These are phyloP conservation scores for Latrodectus elegans DNA, from an alignment of 2,888 invertebrate species.

Conservation along the genomic window DNA sequence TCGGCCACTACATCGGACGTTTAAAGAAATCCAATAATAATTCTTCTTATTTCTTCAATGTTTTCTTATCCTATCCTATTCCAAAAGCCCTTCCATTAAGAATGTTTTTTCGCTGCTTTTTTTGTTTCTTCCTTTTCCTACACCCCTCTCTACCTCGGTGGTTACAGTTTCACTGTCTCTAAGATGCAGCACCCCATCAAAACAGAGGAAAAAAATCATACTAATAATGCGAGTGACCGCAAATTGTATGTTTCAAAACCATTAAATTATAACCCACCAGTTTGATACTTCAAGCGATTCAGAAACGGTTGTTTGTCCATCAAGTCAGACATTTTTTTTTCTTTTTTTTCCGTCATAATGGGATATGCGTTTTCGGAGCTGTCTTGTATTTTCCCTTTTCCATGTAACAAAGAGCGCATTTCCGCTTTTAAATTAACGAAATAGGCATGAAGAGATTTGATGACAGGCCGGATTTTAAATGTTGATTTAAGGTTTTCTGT, in stretches of 20 bases:
- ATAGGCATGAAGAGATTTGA: not conserved
- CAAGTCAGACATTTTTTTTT: slow-evolving; percentile 15
- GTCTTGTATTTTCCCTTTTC: not conserved
- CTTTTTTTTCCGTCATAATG: slow-evolving; percentile 3
- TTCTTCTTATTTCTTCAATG: slow-evolving; percentile 50
- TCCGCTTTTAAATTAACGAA: slow-evolving; percentile 5
- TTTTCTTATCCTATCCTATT: slow-evolving; percentile 29
- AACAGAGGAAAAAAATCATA: slow-evolving; percentile 29
- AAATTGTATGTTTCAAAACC: slow-evolving; percentile 62
- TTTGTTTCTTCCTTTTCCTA: not conserved
- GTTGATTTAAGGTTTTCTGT: too few species aligned
- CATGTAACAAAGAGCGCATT: not conserved
- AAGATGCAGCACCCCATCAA: slow-evolving; percentile 48
- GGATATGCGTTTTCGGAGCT: not conserved
- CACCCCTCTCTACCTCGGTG: not conserved
- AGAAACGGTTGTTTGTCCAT: slow-evolving; percentile 55
- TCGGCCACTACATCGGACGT: slow-evolving; percentile 52
- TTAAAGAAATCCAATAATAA: slow-evolving; percentile 69
- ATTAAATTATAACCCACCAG: slow-evolving; percentile 57
- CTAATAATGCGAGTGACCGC: slow-evolving; percentile 58
- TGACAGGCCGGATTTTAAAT: not conserved
- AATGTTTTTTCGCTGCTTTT: slow-evolving; percentile 11
- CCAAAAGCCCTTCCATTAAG: slow-evolving; percentile 56
- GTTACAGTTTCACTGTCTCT: slow-evolving; percentile 28
- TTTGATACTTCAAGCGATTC: slow-evolving; percentile 28